These are phyloP conservation scores for Dorcus parallelipipedus DNA, from an alignment of 2,888 invertebrate genomes.

Conservation along the genomic window DNA sequence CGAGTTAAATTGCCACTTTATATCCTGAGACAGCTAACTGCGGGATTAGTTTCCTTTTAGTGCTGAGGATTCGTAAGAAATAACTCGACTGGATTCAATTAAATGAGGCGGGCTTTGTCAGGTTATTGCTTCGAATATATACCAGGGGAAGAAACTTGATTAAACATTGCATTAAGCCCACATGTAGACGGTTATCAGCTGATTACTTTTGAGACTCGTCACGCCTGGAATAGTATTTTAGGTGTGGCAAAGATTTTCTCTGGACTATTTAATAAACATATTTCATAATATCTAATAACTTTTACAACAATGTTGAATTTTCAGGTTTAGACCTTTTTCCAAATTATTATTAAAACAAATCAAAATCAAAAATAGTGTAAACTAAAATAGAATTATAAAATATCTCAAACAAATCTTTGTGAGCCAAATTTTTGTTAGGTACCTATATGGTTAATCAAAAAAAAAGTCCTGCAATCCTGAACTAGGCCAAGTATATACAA, in stretches of 20 bases:
- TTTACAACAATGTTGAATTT: no score
- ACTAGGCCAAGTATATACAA: no score
- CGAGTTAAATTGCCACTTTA: neutral
- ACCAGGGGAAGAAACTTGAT: conserved; percentile 29
- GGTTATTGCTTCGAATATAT: conserved; percentile 10
- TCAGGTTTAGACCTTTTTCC: no score
- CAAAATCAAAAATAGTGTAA: no score
- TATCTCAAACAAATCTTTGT: no score
- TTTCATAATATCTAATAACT: no score
- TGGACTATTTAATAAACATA: neutral
- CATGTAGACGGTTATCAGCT: conserved; percentile 34
- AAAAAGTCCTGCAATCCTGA: no score
- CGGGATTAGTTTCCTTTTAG: neutral
- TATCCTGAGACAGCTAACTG: neutral
- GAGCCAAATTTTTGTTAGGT: no score
- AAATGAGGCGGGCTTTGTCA: conserved; percentile 28
- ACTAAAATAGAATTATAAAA: no score
- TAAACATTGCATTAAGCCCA: conserved; percentile 35
- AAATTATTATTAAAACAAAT: no score
- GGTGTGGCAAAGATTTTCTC: neutral
- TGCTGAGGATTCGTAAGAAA: conserved; percentile 10
- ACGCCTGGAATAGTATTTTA: neutral
- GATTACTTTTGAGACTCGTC: conserved; percentile 21
- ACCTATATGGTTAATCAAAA: no score
- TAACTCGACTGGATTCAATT: conserved; percentile 34